Evolutionary conservation across 2,797 vertebrate species (phyloP), one percentile per base, ranked within the genome.

Genomic region (Neoniphon sammara): DNA sequence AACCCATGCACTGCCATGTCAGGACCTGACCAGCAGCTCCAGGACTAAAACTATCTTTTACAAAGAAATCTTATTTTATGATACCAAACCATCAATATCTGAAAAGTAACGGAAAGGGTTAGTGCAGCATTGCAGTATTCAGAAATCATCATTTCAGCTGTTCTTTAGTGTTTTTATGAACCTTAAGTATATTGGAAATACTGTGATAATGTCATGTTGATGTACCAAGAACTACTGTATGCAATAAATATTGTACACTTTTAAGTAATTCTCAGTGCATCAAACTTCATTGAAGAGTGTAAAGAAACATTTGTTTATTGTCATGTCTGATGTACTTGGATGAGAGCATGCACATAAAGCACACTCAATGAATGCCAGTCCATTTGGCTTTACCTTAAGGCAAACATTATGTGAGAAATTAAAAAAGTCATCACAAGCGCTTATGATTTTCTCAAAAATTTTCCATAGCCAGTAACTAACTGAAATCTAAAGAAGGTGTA

Each of bases 231-330:
- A 57, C 18, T 44, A 4, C 67, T 75, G 36, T 74, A 60, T 77
- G 1, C 34, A 89, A 87, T 87, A 88, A 79, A 85, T 73, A 59
- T 73, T 85, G 52, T 75, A 66, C 71, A 7, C 62, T 86, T 71
- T 80, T 67, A 66, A 67, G 7, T 44, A 49, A 9, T 17, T 67
- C 4, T 62, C 46, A 47, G 25, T 66, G 49, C 83, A 15, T 36
- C 76, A n/a, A 67, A 10, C 54, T 5, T 69, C 80, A 39, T 65
- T 67, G 4, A 64, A 49, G 11, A n/a, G 31, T 17, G 4, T 59
- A 25, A 14, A 25, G 15, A 46, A 27, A 27, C 39, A 27, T 61
- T 2, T 61, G 58, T 27, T 14, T 27, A 27, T 11, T 54, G 23
- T 11, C 7, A 7, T 54, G 52, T 15, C 1, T 23, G 20, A 53